Conservation (phyloP, 1,140 invertebrate genomes). For the Octopus sinensis region DNA sequence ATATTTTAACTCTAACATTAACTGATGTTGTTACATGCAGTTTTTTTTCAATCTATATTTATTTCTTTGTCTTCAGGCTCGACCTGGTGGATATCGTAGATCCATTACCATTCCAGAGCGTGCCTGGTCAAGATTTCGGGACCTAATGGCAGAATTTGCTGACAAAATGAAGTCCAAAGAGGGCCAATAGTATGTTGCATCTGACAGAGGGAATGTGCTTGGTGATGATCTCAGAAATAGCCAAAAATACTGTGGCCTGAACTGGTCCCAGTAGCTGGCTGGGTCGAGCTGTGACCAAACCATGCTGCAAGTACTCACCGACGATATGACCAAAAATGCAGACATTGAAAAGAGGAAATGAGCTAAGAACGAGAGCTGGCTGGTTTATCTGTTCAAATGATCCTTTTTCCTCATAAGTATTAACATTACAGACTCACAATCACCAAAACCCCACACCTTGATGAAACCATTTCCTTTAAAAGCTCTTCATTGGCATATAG, state of each 20-base stretch:
- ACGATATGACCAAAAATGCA: conserved; percentile 10
- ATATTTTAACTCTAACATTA: too few relatives aligned
- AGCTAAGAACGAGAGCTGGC: not conserved
- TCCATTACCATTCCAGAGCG: conserved; percentile 97
- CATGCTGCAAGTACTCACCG: conserved; percentile 8
- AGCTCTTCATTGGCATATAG: conserved; percentile 2
- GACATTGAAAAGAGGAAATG: conserved; percentile 11
- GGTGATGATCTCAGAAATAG: conserved; percentile 20
- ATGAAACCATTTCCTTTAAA: conserved; percentile 11
- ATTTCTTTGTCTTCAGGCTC: not conserved
- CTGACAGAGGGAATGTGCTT: conserved; percentile 32
- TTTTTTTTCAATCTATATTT: not conserved
- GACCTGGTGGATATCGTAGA: conserved; percentile 71
- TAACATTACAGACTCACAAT: conserved; percentile 3
- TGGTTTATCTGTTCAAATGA: conserved; percentile 11
- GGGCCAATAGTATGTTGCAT: conserved; percentile 23
- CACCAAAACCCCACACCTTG: not conserved
- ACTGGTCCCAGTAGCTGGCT: not conserved
- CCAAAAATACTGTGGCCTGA: not conserved
- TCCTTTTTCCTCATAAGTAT: conserved; percentile 2
- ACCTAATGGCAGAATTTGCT: conserved; percentile 80
- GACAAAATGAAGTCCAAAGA: conserved; percentile 32
- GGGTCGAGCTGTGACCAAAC: conserved; percentile 6
- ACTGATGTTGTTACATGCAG: too few relatives aligned
- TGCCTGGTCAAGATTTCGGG: conserved; percentile 92